Base-by-base conservation (phyloP, 2,113 vertebrate genomes). In the Serinus canaria region DNA sequence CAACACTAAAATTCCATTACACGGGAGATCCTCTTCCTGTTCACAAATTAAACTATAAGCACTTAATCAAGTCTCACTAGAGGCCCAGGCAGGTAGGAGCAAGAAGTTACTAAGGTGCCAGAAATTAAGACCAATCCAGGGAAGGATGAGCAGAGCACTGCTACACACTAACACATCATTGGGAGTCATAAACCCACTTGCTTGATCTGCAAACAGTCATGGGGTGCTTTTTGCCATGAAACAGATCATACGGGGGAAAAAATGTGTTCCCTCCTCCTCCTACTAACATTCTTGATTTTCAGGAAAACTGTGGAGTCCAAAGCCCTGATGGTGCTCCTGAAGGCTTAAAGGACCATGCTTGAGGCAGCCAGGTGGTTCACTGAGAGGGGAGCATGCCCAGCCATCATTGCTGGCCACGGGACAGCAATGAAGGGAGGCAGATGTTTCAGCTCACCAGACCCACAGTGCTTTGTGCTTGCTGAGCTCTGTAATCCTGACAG, bases 341-440 rank as follows among this genome's bases (percentile, higher is more conserved):
- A 22, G 13, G 3, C 8, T 72, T n/a, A 13, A 20, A 27, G 44
- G 11, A 9, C 53, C 6, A 2, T 33, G 17, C 9, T 33, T 3
- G 35, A 24, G 41, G 74, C 41, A 19, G 27, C 0, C 0, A 7
- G 27, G 35, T n/a, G 30, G 25, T 6, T 53, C 41, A 21, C 10
- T 3, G 4, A 31, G 20, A 43, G 33, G 4, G 25, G 24, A 74
- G 4, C 1, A 0, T 1, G 4, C 49, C 7, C 43, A 59, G 23
- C 6, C 17, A 43, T 49, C 1, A 1, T 20, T 0, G 1, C 39
- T 31, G 24, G 43, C 22, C 41, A 28, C 23, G 69, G 49, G 58
- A 33, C 13, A 75, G 14, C 14, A 21, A 2, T 2, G 1, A 27
- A 53, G 1, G 3, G 9, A 18, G 21, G 17, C 7, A 27, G 77